Percentiles rank a stretch among this genome's conserved stretches.
phyloP scores from a whole-genome alignment of 2,888 invertebrate genomes.

The Chalcosyrphus nemorum region DNA sequence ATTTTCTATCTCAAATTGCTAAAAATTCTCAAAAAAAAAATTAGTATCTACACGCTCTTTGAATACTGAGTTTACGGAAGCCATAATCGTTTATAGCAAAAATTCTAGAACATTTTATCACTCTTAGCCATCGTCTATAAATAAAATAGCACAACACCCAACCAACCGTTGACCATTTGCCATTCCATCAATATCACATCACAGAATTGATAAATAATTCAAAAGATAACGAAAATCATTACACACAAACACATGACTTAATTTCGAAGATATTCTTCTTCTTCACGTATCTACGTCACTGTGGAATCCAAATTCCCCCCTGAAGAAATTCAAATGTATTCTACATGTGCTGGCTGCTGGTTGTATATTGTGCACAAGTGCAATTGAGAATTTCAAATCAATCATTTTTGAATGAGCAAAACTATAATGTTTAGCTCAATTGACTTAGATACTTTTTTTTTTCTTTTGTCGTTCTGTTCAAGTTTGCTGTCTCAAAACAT shows the following conservation, averaged over 20 bases:
- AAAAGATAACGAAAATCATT: constrained; percentile 40
- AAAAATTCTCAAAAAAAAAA: background rate
- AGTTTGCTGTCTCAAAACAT: too few species aligned
- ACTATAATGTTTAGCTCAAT: background rate
- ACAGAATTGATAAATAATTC: constrained; percentile 65
- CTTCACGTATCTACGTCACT: background rate
- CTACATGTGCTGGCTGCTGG: too few species aligned
- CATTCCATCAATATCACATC: constrained; percentile 44
- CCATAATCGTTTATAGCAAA: background rate
- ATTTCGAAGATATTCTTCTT: constrained; percentile 3
- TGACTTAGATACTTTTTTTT: constrained; percentile 18
- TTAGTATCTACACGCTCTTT: background rate
- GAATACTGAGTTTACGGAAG: constrained; percentile 3
- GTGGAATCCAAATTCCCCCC: background rate
- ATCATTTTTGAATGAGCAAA: constrained; percentile 17
- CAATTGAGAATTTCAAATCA: constrained; percentile 59
- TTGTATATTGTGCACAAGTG: constrained; percentile 27
- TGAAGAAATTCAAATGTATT: constrained; percentile 26
- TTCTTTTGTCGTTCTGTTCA: constrained; percentile 14
- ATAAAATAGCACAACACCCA: constrained; percentile 30
- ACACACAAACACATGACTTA: constrained; percentile 27
- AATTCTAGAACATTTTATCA: constrained; percentile 27
- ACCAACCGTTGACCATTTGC: too few species aligned
- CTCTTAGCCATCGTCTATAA: constrained; percentile 33
- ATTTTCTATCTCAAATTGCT: background rate